Base-by-base conservation (phyloP, 2,113 vertebrate genomes). In the Platichthys stellatus region DNA sequence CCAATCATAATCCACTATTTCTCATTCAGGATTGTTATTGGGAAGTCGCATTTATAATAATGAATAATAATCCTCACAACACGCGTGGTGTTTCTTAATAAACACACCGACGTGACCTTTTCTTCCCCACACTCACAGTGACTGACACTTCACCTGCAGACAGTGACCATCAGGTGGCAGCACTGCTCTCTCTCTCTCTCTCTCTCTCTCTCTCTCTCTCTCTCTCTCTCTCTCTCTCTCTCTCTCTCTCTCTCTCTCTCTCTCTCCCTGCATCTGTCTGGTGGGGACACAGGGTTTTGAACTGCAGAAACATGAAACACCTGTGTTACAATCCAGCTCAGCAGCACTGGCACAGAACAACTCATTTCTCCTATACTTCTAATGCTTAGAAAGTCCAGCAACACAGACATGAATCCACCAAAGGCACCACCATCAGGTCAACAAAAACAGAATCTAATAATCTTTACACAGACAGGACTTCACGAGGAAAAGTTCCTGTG, bases 151-250 rank as follows among this genome's bases (percentile, higher is more conserved):
- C n/a, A 35, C 23, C 35, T 58, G 35, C 66, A 20, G 10, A 54
- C 53, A 68, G 1, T 77, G 40, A 54, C 88, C 92, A 86, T 38
- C 14, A 89, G 91, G 20, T 87, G 91, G 81, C 89, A 87, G 79
- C 51, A 81, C 84, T 73, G 14, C 26, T 12, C 45, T 43, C 28
- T 69, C 18, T 51, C 24, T 23, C n/a, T 24, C 2, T 24, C 47
- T 51, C 31, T 31, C 31, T 31, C 31, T 31, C 47, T 51, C 31
- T 31, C 31, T 31, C 31, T 31, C 47, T 51, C 31, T 31, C 31
- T 31, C 31, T 31, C 47, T 51, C 31, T 31, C 31, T 31, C 31
- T 31, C 26, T 12, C 45, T 43, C 28, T 69, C 26, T 12, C 45
- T 43, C 28, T 69, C 26, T 12, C 45, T 43, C 28, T 69, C 26